Evolutionary conservation across 2,113 vertebrate genomes (phyloP), one percentile per base, ranked within the genome.

Genomic region (Mesitornis unicolor): DNA sequence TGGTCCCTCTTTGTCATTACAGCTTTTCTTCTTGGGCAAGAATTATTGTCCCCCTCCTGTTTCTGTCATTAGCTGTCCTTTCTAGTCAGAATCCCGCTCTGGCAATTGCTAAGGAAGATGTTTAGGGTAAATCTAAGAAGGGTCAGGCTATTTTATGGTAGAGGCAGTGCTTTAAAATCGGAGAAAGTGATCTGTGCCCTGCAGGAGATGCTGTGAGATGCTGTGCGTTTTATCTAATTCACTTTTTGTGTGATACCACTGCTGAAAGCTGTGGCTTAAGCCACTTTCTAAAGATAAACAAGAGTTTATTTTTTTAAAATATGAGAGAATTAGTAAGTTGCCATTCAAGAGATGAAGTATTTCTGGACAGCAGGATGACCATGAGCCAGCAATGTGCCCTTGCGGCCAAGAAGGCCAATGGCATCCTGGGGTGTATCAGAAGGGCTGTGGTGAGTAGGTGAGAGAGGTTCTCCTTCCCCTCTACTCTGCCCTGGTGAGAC

Each of bases 41-140:
- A 69, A 19, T 76, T 88, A 24, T 3, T 3, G 2, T 75, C 24
- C 43, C 25, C 9, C 26, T 92, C 13, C 16, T 0, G 2, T 84
- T 77, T 68, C 35, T 6, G 9, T 63, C 5, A 1, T n/a, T 12
- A 35, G 26, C 54, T 40, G 26, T 56, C 35, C 22, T 69, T 89
- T 42, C 59, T 38, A 74, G 73, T 21, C 36, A 48, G 45, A 61
- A n/a, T 87, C 36, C 9, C 0, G 0, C 40, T 65, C 36, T 48
- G 26, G 48, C 36, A 13, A 2, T 60, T 0, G 2, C 11, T 54
- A 65, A 51, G 71, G 60, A 60, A 45, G 13, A 53, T 0, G 0
- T 54, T 76, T 33, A 36, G 50, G 69, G 11, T 69, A 42, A 74
- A 42, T 78, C n/a, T 59, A 47, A 29, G 6, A 48, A 61, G 47